A percentile compares a stretch with the other conserved stretches of the same genome.
Evolutionary conservation across 2,797 vertebrate species (phyloP).

Genomic region (Gobionotothen gibberifrons): DNA sequence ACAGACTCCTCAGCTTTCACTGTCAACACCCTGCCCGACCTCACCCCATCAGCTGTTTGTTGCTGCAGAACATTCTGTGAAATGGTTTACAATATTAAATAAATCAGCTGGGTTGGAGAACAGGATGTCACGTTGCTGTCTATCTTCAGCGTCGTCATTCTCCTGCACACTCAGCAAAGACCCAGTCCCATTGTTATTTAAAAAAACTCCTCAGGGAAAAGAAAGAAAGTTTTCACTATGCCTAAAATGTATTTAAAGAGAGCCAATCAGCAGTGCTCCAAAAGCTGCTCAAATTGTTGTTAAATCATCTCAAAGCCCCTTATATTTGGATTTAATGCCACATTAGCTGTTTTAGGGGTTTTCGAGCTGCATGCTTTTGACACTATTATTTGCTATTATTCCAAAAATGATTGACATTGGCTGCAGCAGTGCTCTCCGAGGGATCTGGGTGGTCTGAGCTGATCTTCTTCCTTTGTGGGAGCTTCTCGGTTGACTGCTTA

Average conservation of each 20-base stretch:
- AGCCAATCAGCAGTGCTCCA: not conserved
- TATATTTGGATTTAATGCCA: not conserved
- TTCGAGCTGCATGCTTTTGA: not conserved
- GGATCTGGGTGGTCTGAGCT: constrained; percentile 57
- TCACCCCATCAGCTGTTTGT: constrained; percentile 35
- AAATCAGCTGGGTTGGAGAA: constrained; percentile 19
- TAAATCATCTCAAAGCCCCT: not conserved
- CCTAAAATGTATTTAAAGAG: not conserved
- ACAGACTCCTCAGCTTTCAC: constrained; percentile 54
- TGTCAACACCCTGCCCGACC: constrained; percentile 32
- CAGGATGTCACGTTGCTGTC: constrained; percentile 26
- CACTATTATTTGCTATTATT: constrained; percentile 23
- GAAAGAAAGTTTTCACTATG: constrained; percentile 8
- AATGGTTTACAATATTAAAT: constrained; percentile 36
- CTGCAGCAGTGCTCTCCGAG: constrained; percentile 6
- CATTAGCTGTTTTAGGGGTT: not conserved
- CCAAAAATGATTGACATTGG: constrained; percentile 30
- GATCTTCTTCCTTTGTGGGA: constrained; percentile 31
- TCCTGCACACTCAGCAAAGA: not conserved
- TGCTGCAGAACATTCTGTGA: constrained; percentile 39
- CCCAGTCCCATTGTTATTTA: constrained; percentile 3
- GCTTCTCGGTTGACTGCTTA: constrained; percentile 44
- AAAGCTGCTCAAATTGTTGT: not conserved
- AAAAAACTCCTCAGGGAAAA: not conserved
- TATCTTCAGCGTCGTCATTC: not conserved